Percentiles rank a stretch among this genome's conserved stretches.
These are phyloP conservation scores for Azorinus chamasolen DNA, from an alignment of 2,888 invertebrate genomes.

Conservation along the genomic window DNA sequence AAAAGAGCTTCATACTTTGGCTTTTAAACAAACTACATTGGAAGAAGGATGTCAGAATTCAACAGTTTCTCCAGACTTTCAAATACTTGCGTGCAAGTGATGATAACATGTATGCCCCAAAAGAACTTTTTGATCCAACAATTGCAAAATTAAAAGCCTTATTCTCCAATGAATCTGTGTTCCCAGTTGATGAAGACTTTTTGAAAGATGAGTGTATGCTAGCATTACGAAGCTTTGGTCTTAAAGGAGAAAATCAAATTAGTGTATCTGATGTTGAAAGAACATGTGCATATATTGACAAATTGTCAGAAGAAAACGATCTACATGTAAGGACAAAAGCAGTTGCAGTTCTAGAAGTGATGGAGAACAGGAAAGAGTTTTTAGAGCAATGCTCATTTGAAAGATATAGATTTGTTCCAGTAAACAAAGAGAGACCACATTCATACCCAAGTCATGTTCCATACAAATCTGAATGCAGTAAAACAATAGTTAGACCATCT, in stretches of 20 bases:
- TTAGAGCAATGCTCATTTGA: background rate
- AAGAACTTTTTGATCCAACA: slow-evolving; percentile 44
- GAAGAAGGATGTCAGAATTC: background rate
- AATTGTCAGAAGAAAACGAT: slow-evolving; percentile 1
- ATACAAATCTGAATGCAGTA: slow-evolving; percentile 3
- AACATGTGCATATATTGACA: slow-evolving; percentile 19
- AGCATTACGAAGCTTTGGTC: slow-evolving; percentile 22
- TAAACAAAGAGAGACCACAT: background rate
- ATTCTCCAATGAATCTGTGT: slow-evolving; percentile 15
- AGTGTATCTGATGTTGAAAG: slow-evolving; percentile 25
- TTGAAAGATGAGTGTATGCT: background rate
- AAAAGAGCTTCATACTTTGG: slow-evolving; percentile 8
- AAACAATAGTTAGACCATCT: slow-evolving; percentile 19
- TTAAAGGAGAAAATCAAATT: slow-evolving; percentile 25
- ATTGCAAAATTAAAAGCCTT: slow-evolving; percentile 17
- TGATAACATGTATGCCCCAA: slow-evolving; percentile 8
- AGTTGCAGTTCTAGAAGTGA: background rate
- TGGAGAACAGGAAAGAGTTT: slow-evolving; percentile 1
- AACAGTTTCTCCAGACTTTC: background rate
- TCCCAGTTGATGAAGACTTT: slow-evolving; percentile 25
- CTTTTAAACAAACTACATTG: slow-evolving; percentile 1
- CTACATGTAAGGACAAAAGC: background rate
- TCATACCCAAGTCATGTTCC: background rate
- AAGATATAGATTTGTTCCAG: slow-evolving; percentile 24
- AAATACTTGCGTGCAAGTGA: background rate